phyloP scores from a whole-genome alignment of 2,888 invertebrate genomes.

The Campoletis raptor region DNA sequence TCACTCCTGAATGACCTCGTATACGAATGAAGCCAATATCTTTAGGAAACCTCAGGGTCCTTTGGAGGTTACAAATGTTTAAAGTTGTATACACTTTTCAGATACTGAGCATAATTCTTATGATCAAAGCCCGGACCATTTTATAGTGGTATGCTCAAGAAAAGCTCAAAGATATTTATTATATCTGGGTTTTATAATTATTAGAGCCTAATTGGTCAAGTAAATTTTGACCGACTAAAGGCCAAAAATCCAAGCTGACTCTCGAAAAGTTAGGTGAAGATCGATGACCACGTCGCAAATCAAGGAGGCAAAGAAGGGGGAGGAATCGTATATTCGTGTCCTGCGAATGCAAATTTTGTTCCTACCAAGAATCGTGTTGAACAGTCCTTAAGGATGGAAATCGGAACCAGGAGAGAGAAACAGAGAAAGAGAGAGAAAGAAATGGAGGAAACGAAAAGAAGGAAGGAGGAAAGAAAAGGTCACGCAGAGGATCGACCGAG shows the following conservation, averaged over 20 bases:
- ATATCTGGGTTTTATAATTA: not conserved
- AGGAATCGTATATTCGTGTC: conserved; percentile 68
- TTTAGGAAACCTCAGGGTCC: conserved; percentile 48
- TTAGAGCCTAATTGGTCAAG: not conserved
- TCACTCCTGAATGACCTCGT: conserved; percentile 70
- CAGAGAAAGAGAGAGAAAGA: conserved; percentile 41
- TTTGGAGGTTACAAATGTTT: not conserved
- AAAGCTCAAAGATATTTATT: not conserved
- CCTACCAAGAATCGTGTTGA: conserved; percentile 74
- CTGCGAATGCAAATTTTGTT: conserved; percentile 72
- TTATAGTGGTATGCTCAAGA: not conserved
- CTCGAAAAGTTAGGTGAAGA: conserved; percentile 33
- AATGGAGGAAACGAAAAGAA: conserved; percentile 42
- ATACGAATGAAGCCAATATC: conserved; percentile 39
- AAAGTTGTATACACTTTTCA: not conserved
- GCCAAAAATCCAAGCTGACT: conserved; percentile 15
- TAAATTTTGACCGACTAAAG: not conserved
- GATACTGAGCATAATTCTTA: not conserved
- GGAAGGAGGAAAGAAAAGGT: conserved; percentile 58
- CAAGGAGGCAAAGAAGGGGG: not conserved
- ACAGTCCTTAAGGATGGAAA: conserved; percentile 74
- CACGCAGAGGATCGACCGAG: conserved; percentile 62
- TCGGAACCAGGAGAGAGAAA: conserved; percentile 63
- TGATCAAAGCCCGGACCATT: not conserved
- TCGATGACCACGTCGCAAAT: conserved; percentile 30